A percentile compares a stretch with the other conserved stretches of the same genome.
phyloP scores from a whole-genome alignment of 2,888 invertebrate species.

The Spodoptera picta region DNA sequence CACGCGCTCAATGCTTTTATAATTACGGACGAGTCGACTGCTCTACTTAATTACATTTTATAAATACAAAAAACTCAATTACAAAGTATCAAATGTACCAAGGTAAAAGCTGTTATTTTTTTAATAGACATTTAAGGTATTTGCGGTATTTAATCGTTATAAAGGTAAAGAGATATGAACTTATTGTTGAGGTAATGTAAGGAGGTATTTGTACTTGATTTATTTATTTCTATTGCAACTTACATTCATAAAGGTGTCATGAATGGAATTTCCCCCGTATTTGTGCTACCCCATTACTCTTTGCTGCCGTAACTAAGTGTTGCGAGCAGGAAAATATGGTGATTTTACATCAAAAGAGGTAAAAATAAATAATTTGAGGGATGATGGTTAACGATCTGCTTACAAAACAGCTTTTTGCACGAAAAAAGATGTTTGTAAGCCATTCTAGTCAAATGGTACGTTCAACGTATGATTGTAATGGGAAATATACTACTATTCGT shows the following conservation, averaged over 20 bases:
- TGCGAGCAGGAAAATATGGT: conserved; percentile 21
- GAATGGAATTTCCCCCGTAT: conserved; percentile 24
- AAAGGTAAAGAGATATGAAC: too few relatives aligned
- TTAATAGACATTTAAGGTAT: not conserved
- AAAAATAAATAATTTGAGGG: conserved; percentile 22
- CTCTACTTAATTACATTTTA: conserved; percentile 2
- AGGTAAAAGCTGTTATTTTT: not conserved
- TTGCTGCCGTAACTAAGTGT: conserved; percentile 19
- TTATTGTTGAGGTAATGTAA: too few relatives aligned
- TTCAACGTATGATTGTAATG: too few relatives aligned
- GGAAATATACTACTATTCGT: too few relatives aligned
- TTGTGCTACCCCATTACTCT: conserved; percentile 24
- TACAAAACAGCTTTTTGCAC: conserved; percentile 6
- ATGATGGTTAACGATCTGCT: conserved; percentile 14
- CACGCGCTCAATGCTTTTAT: conserved; percentile 1
- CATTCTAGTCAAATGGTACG: too few relatives aligned
- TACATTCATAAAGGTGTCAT: conserved; percentile 18
- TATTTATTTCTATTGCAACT: not conserved
- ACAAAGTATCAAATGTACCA: not conserved
- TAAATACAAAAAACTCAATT: not conserved
- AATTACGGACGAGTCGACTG: conserved; percentile 7
- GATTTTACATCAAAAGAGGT: conserved; percentile 16
- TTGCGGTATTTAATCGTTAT: not conserved
- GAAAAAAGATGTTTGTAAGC: not conserved
- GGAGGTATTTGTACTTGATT: too few relatives aligned